These are phyloP conservation scores for Theodoxus fluviatilis DNA, from an alignment of 2,888 invertebrate species.

Conservation along the genomic window DNA sequence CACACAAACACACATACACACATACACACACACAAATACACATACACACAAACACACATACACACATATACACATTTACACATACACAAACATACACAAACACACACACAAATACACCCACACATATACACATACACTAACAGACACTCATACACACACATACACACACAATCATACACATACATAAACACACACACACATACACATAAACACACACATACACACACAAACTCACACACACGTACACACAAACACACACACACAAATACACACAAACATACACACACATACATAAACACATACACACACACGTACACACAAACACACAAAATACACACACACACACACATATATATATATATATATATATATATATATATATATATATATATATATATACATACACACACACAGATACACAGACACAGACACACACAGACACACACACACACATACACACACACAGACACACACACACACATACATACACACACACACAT, in stretches of 20 bases:
- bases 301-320: background rate
- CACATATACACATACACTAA: constrained; percentile 3
- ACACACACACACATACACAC: constrained; percentile 1
- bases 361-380: background rate
- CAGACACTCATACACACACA: constrained; percentile 1
- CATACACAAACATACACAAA: constrained; percentile 7
- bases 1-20: constrained; percentile 12
- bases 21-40: constrained; percentile 1
- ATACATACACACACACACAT: too few species aligned
- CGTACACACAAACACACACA: background rate
- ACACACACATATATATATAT: background rate
- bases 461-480: constrained; percentile 5
- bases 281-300: constrained; percentile 10
- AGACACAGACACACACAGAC: background rate
- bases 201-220: constrained; percentile 8
- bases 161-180: constrained; percentile 7
- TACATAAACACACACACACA: constrained; percentile 9
- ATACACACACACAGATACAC: background rate
- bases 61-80: background rate
- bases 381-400: background rate
- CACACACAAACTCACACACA: constrained; percentile 6
- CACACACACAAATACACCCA: constrained; percentile 6
- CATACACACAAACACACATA: background rate
- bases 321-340: background rate
- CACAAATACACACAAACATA: background rate